Conservation (phyloP, 2,113 vertebrate species). For the Megaleporinus macrocephalus region DNA sequence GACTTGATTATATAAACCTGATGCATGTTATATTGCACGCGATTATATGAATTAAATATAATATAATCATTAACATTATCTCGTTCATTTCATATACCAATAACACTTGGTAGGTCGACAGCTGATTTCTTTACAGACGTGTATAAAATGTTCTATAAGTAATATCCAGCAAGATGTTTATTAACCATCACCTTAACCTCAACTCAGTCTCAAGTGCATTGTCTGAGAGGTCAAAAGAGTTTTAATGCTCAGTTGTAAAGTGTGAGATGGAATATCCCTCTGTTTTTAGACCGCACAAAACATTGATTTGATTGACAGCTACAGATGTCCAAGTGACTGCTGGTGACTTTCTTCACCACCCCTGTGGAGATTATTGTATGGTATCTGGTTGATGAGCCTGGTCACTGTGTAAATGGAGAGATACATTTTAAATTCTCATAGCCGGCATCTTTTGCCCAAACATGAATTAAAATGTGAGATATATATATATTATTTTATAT, state of each 20-base stretch:
- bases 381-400: neutral
- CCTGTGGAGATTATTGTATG: slow-evolving; percentile 3
- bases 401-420: neutral
- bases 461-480: neutral
- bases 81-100: too few relatives aligned
- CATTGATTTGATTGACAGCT: slow-evolving; percentile 46
- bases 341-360: neutral
- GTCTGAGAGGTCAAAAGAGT: neutral
- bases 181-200: too few relatives aligned
- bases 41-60: too few relatives aligned
- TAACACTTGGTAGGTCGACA: too few relatives aligned
- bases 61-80: too few relatives aligned
- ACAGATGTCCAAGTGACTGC: slow-evolving; percentile 27
- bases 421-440: neutral
- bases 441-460: neutral
- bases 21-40: too few relatives aligned
- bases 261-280: slow-evolving; percentile 6
- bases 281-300: slow-evolving; percentile 13
- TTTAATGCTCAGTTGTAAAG: neutral
- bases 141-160: too few relatives aligned
- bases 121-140: too few relatives aligned
- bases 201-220: too few relatives aligned
- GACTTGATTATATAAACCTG: too few relatives aligned
- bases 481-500: neutral
- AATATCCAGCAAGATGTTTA: too few relatives aligned